Conservation (phyloP, 2,888 invertebrate species). For the Callimorpha dominula region DNA sequence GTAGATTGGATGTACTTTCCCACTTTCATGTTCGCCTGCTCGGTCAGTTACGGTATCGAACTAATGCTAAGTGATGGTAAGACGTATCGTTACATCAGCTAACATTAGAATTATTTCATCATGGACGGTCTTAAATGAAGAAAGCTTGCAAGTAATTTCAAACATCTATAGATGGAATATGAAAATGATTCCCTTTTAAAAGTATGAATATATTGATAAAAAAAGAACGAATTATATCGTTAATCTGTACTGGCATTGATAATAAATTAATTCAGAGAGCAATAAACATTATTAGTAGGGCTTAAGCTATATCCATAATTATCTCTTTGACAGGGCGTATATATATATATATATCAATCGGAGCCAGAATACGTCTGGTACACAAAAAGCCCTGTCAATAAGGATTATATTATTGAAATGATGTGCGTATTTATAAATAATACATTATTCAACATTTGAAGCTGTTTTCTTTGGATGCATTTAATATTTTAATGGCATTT, state of each 20-base stretch:
- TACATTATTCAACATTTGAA: constrained; percentile 1
- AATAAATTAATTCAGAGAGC: neutral
- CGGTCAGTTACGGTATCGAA: too few species aligned
- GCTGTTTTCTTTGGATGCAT: neutral
- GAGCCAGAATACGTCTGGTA: constrained; percentile 6
- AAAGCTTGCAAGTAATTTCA: too few species aligned
- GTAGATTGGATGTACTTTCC: too few species aligned
- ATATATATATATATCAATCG: constrained; percentile 13
- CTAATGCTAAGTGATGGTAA: too few species aligned
- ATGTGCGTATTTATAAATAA: constrained; percentile 7
- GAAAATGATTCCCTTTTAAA: too few species aligned
- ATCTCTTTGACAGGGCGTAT: neutral
- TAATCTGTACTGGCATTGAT: neutral
- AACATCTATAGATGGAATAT: too few species aligned
- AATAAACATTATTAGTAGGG: neutral
- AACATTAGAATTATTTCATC: too few species aligned
- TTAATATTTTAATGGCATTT: neutral
- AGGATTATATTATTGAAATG: constrained; percentile 29
- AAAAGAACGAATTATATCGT: neutral
- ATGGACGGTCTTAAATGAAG: too few species aligned
- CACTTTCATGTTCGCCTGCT: too few species aligned
- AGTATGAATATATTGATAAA: neutral
- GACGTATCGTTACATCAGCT: too few species aligned
- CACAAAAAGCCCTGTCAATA: constrained; percentile 35
- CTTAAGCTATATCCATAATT: constrained; percentile 3